phyloP scores from a whole-genome alignment of 2,113 vertebrate species.

The Serinus canaria region DNA sequence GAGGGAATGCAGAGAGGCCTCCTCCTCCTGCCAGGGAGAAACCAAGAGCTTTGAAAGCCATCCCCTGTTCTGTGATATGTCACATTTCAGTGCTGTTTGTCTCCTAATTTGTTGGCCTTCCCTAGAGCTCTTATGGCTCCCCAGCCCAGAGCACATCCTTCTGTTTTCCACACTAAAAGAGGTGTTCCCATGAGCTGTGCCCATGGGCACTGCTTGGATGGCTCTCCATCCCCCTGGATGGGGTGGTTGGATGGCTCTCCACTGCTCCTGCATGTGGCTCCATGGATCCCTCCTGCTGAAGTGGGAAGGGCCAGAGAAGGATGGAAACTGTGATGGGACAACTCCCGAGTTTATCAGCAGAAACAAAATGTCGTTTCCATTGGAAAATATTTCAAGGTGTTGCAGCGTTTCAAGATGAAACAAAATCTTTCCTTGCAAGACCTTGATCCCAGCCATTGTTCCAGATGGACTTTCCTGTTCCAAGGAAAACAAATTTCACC shows the following conservation, averaged over 20 bases:
- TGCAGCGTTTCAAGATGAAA: constrained; percentile 21
- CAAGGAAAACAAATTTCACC: constrained; percentile 50
- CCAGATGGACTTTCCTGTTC: neutral
- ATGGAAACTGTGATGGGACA: neutral
- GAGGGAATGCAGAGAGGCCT: neutral
- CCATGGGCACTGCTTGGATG: neutral
- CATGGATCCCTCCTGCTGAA: neutral
- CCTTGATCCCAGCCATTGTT: constrained; percentile 55
- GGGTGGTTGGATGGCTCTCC: neutral
- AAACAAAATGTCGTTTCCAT: constrained; percentile 30
- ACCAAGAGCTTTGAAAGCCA: neutral
- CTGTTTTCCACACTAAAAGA: neutral
- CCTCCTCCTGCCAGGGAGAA: neutral
- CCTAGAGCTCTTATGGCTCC: neutral
- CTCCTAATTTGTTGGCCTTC: neutral
- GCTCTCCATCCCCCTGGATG: neutral
- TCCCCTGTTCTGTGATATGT: neutral
- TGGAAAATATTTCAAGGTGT: constrained; percentile 52
- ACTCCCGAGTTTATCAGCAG: neutral
- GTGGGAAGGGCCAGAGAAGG: neutral
- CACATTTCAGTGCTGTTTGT: neutral
- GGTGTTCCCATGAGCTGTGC: neutral
- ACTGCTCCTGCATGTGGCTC: neutral
- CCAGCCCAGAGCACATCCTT: neutral
- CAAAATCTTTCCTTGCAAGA: neutral